Evolutionary conservation across 2,113 vertebrate species (phyloP), one percentile per base, ranked within the genome.

Genomic region (Bostrychus sinensis): DNA sequence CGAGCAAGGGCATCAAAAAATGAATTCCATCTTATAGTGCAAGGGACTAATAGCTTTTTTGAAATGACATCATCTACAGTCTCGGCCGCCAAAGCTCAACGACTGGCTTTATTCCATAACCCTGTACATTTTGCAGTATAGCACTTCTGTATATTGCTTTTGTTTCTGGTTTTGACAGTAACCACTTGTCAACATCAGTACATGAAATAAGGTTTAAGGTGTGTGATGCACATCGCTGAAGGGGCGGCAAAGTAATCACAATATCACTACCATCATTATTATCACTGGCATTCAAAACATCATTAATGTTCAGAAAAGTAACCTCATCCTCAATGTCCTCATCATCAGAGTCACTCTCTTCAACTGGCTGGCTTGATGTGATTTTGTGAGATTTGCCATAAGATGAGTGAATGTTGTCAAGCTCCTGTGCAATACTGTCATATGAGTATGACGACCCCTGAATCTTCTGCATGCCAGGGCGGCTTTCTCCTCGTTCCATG

Each of bases 401-500:
- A 14, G 45, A 53, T 22, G 54, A 38, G 20, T 66, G 20, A 9
- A 57, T 66, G 5, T 57, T 48, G 10, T 66, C 22, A 5, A 48
- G 30, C 42, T 51, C 65, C 37, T 12, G 36, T 38, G 34, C 55
- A 58, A 39, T 39, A 11, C 7, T 30, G 16, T 67, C 55, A 42
- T n/a, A n/a, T 42, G n/a, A 3, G 34, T 34, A 34, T 61, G 56
- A 1, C 19, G 3, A 4, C 66, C 56, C 3, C 25, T 59, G 7
- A 42, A 68, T 12, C 34, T 0, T 34, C 41, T 68, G 54, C 28
- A 30, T 3, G 28, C 28, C 3, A 30, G 28, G 7, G 28, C 28
- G 3, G 46, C 46, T 50, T 19, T 42, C 30, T n/a, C 8, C 28
- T 38, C 22, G 12, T 22, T 62, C 12, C 30, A 48, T 34, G 43